Evolutionary conservation across 64 coral and sea anemone genomes (phyloP), one percentile per base, ranked within the genome.

Genomic region (Catalaphyllia jardinei): DNA sequence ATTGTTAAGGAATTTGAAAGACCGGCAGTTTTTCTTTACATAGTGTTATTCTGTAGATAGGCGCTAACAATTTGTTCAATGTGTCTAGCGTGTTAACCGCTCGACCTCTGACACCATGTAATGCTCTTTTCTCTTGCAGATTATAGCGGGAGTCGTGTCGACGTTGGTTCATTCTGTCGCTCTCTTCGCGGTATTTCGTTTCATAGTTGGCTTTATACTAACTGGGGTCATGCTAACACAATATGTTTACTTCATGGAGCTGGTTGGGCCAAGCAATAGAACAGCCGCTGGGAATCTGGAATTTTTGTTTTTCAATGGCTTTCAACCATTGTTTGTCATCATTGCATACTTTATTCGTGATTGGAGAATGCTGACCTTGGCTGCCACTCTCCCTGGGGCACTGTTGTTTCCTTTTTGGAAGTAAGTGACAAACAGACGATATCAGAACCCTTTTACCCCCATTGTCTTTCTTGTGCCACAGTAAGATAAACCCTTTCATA

Each of bases 201-300:
- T 96, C 62, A 28, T 94, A 10, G 87, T 90, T 14, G 92, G 92
- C 4, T 87, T 72, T 19, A 83, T 54, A 16, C 60, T 52, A 15
- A 60, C 80, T 4, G 94, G 94, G 6, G 62, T 82, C 11, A 86
- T 92, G 60, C 0, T 87, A 0, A 18, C 87, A 0, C 81, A 85
- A 2, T 96, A 89, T n/a, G 82, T 96, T 10, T 93, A 91, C 29
- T 61, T 31, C 75, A 35, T 92, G 13, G 94, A 96, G 65, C 22
- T 92, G 4, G 87, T 89, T 33, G 94, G 94, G 29, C 87, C 94
- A 10, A 79, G 49, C 38, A 87, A 79, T 14, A 80, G 94, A 13
- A 89, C 94, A 18, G 29, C 89, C 4, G 81, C 82, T n/a, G 87
- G 64, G 2, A 67, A 67, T 67, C 19, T 67, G 63, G 20, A 67